Evolutionary conservation across 2,113 vertebrate species (phyloP).

Genomic region (Microcebus tavaratra): DNA sequence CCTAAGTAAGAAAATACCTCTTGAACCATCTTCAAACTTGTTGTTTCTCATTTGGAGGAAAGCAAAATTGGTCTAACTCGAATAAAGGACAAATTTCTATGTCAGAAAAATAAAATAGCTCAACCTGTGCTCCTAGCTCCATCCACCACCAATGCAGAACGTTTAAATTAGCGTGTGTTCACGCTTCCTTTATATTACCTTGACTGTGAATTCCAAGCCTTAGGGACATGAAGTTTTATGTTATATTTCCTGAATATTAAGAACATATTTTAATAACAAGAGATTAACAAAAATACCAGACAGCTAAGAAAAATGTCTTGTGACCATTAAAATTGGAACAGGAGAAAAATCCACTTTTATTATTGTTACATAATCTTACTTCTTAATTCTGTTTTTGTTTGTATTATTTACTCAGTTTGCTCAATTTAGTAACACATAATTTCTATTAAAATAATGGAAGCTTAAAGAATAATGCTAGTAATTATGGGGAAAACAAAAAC

Average conservation of each 20-base stretch:
- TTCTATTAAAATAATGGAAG: background rate
- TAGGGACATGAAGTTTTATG: background rate
- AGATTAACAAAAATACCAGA: background rate
- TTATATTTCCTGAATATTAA: background rate
- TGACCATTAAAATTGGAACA: background rate
- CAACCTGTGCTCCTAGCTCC: background rate
- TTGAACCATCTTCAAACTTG: background rate
- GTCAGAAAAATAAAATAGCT: background rate
- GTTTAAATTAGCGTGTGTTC: background rate
- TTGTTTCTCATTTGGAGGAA: background rate
- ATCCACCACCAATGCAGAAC: background rate
- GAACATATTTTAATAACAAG: background rate
- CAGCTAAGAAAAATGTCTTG: background rate
- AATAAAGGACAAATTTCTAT: background rate
- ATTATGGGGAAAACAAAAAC: background rate
- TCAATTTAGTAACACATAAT: background rate
- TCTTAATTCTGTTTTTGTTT: background rate
- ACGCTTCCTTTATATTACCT: background rate
- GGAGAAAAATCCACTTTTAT: constrained; percentile 1
- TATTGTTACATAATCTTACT: background rate
- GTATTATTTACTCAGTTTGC: background rate
- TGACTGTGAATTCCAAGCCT: background rate
- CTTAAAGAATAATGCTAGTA: background rate
- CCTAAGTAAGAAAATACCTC: background rate
- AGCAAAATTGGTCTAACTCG: background rate